Evolutionary conservation across 92 coral and sea anemone species (phyloP), one percentile per base, ranked within the genome.

Genomic region (Parazoanthus atlanticus): DNA sequence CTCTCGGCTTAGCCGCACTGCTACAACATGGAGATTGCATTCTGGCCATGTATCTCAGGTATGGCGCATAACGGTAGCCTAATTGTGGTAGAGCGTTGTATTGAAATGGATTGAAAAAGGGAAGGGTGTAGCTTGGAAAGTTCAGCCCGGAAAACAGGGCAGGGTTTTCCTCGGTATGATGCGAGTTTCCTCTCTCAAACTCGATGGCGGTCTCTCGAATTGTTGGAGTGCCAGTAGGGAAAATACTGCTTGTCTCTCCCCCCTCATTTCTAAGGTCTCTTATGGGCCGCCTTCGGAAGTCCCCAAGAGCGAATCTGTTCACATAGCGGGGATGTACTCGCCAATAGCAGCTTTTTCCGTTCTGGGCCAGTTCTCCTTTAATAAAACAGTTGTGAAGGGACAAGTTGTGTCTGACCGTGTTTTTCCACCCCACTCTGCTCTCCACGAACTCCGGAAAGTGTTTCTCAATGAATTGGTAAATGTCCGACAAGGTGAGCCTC

Each of bases 341-440:
- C 98, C 98, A 96, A 70, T 86, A 94, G 86, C 96, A 92, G 33
- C 97, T 93, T 66, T 92, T 94, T 13, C 93, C 94, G 73, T 91
- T 90, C n/a, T 87, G 77, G 21, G 94, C 90, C 8, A 89, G 82
- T 21, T 91, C 97, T 38, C 98, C 94, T 82, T 94, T 96, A 23
- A 96, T 94, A 70, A 96, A 96, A 82, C 98, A 96, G 21, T 94
- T 93, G 82, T 96, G 98, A 12, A 94, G 92, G 7, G 98, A 96
- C 41, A 96, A 85, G 74, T 96, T 96, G 79, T 96, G 98, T 40
- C 98, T 92, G n/a, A 96, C 98, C 28, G 98, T 96, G 95, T 96
- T 96, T 82, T 94, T 94, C 98, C 98, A 96, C 21, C 98, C 96
- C 13, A 92, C 92, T 80, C 95, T 92, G 67, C 90, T 83, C 31